A percentile compares a stretch with the other conserved stretches of the same genome.
Conservation (phyloP, 1,140 invertebrate genomes). For the Procambarus clarkii region DNA sequence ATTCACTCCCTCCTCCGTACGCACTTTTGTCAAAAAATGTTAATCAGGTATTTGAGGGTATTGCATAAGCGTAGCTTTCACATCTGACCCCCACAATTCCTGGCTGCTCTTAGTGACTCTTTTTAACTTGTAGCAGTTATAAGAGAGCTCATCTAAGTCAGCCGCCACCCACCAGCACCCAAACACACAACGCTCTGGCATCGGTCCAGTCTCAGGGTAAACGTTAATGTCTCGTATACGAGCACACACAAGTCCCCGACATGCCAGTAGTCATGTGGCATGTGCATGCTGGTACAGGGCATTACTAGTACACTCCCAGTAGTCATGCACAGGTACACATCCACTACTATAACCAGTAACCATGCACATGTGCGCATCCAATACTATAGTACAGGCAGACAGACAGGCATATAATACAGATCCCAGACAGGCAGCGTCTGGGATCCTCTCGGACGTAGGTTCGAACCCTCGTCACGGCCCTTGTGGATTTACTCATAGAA, state of each 20-base stretch:
- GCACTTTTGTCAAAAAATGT: background rate
- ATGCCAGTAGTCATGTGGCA: background rate
- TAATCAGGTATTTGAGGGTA: background rate
- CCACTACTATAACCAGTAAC: background rate
- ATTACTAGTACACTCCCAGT: background rate
- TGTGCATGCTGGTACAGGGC: background rate
- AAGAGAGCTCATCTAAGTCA: too few species aligned
- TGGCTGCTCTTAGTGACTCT: background rate
- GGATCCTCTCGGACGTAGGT: too few species aligned
- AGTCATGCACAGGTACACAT: background rate
- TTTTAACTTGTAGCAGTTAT: background rate
- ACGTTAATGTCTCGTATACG: background rate
- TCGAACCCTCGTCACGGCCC: too few species aligned
- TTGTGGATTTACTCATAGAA: too few species aligned
- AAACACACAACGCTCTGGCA: background rate
- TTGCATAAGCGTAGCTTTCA: background rate
- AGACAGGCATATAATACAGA: too few species aligned
- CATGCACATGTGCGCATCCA: too few species aligned
- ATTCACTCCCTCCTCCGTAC: background rate
- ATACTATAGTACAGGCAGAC: too few species aligned
- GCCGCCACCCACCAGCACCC: too few species aligned
- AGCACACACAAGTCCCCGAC: background rate
- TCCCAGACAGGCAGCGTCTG: too few species aligned
- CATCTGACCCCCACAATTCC: background rate
- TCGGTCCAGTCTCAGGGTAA: background rate